A percentile compares a stretch with the other conserved stretches of the same genome.
These are phyloP conservation scores for Spondyliosoma cantharus DNA, from an alignment of 2,797 vertebrate genomes.

Conservation along the genomic window DNA sequence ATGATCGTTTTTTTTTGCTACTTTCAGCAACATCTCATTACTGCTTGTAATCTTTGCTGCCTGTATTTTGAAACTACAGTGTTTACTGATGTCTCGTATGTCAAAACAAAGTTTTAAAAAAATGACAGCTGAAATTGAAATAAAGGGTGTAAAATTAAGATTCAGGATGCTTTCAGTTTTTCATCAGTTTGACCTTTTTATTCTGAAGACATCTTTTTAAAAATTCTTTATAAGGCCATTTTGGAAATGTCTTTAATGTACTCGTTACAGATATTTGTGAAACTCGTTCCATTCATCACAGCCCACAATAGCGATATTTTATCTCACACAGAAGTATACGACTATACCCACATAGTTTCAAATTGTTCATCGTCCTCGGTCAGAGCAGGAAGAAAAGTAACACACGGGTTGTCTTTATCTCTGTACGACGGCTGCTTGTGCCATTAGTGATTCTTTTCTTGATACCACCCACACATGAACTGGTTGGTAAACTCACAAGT, in stretches of 20 bases:
- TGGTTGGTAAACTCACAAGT: constrained; percentile 63
- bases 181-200: constrained; percentile 80
- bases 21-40: constrained; percentile 16
- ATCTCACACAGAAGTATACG: constrained; percentile 70
- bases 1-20: constrained; percentile 19
- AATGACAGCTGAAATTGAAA: constrained; percentile 20
- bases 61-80: constrained; percentile 31
- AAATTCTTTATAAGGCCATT: constrained; percentile 86
- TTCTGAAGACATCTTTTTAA: constrained; percentile 83
- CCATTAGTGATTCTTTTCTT: constrained; percentile 64
- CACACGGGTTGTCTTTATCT: constrained; percentile 54
- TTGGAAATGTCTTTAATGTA: constrained; percentile 81
- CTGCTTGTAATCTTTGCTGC: constrained; percentile 24
- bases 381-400: constrained; percentile 55
- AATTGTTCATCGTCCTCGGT: constrained; percentile 63
- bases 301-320: constrained; percentile 73
- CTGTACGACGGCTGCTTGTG: constrained; percentile 57
- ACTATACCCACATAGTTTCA: constrained; percentile 59
- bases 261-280: constrained; percentile 77
- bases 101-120: constrained; percentile 41
- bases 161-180: constrained; percentile 30
- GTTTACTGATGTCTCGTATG: constrained; percentile 46
- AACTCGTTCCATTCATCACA: constrained; percentile 78
- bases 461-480: constrained; percentile 57
- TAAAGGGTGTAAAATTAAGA: constrained; percentile 29